Percentiles rank a stretch among this genome's conserved stretches.
Evolutionary conservation across 2,888 invertebrate genomes (phyloP).

Genomic region (Protophormia terraenovae): DNA sequence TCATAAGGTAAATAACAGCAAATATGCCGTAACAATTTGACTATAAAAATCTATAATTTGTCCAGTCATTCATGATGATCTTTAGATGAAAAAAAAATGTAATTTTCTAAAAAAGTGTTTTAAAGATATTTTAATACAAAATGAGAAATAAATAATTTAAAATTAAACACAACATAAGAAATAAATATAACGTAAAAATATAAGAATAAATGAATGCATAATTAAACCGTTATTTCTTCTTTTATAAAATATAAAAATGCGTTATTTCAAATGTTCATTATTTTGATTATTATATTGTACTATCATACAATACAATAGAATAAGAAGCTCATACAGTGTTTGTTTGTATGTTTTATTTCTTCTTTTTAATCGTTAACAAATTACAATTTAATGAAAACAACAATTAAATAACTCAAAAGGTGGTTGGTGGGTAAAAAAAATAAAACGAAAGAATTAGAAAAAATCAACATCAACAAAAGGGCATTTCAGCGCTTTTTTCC

Average conservation of each 20-base stretch:
- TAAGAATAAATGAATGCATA: conserved; percentile 38
- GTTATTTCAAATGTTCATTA: conserved; percentile 47
- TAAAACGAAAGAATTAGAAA: conserved; percentile 11
- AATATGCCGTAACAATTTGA: background rate
- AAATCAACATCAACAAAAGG: conserved; percentile 44
- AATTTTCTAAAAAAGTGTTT: background rate
- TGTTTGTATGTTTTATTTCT: conserved; percentile 5
- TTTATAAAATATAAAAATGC: conserved; percentile 28
- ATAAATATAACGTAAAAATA: background rate
- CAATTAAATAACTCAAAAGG: conserved; percentile 64
- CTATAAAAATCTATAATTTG: background rate
- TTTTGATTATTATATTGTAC: conserved; percentile 6
- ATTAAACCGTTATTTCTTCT: conserved; percentile 58
- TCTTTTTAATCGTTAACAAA: conserved; percentile 61
- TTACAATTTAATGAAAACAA: conserved; percentile 67
- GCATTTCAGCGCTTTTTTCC: conserved; percentile 20
- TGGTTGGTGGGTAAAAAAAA: conserved; percentile 25
- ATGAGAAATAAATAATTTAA: background rate
- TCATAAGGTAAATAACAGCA: too few relatives aligned
- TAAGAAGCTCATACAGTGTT: background rate
- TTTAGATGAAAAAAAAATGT: background rate
- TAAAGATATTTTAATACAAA: background rate
- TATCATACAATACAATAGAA: conserved; percentile 4
- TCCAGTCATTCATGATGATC: conserved; percentile 25
- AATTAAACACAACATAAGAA: background rate